These are phyloP conservation scores for Porphyrio hochstetteri DNA, from an alignment of 2,113 vertebrate genomes.

Conservation along the genomic window DNA sequence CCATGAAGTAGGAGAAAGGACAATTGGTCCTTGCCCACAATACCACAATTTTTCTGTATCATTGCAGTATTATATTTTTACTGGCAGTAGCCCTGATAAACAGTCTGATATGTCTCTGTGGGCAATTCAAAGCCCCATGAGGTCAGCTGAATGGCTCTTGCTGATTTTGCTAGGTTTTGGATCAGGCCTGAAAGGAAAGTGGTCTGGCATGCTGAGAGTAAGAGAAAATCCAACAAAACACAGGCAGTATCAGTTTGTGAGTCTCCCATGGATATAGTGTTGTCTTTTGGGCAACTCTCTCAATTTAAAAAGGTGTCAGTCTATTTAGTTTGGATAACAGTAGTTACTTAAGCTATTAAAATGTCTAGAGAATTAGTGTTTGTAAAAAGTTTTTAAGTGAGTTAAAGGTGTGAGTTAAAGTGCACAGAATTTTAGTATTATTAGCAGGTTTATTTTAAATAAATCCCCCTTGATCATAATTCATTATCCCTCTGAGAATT, in stretches of 20 bases:
- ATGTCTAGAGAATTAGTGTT: background rate
- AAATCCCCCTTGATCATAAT: conserved; percentile 61
- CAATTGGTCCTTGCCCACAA: background rate
- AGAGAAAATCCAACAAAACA: background rate
- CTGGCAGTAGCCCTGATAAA: background rate
- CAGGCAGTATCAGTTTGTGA: background rate
- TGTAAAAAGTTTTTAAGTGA: background rate
- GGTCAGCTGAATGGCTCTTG: background rate
- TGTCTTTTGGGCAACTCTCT: background rate
- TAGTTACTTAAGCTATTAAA: background rate
- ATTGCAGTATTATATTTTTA: background rate
- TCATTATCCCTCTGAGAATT: conserved; percentile 60
- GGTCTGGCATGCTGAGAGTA: background rate
- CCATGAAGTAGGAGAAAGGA: background rate
- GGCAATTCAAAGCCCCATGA: background rate
- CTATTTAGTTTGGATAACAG: background rate
- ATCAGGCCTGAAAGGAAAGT: background rate
- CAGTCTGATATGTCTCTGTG: background rate
- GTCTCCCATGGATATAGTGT: background rate
- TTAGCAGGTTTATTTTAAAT: conserved; percentile 61
- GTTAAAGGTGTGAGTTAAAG: background rate
- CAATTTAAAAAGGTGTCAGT: background rate
- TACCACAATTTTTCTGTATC: background rate
- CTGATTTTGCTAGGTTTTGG: background rate
- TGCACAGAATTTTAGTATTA: conserved; percentile 12